A percentile compares a stretch with the other conserved stretches of the same genome.
Evolutionary conservation across 2,888 invertebrate species (phyloP).

Genomic region (Andrena bicolor): DNA sequence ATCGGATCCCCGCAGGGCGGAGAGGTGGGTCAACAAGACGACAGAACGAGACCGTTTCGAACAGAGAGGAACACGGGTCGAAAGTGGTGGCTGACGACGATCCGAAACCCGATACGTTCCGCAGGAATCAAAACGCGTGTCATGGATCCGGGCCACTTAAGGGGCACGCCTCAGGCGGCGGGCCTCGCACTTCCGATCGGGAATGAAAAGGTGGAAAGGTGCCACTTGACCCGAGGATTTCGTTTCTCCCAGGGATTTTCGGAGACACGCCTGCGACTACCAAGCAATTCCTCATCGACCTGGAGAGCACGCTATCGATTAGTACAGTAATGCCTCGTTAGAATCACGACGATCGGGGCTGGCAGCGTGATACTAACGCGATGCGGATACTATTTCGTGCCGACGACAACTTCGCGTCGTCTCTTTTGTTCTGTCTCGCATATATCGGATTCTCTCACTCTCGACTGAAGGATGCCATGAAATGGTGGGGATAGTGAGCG

Average conservation of each 20-base stretch:
- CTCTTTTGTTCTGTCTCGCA: too few relatives aligned
- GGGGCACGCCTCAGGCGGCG: background rate
- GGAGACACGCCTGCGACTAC: too few relatives aligned
- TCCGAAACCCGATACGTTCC: conserved; percentile 65
- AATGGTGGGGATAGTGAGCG: too few relatives aligned
- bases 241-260: background rate
- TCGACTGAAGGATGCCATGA: too few relatives aligned
- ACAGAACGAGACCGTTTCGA: background rate
- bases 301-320: too few relatives aligned
- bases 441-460: too few relatives aligned
- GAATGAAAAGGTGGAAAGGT: conserved; percentile 20
- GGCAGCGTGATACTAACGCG: too few relatives aligned
- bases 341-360: too few relatives aligned
- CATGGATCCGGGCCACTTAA: conserved; percentile 61
- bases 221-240: conserved; percentile 17
- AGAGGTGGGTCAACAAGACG: conserved; percentile 30
- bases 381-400: too few relatives aligned
- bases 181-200: conserved; percentile 22
- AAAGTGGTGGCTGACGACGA: conserved; percentile 16
- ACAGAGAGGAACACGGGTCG: conserved; percentile 21
- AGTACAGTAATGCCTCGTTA: too few relatives aligned
- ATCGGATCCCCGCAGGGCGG: conserved; percentile 6
- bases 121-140: conserved; percentile 63
- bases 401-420: too few relatives aligned
- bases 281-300: too few relatives aligned